Evolutionary conservation across 1,140 invertebrate species (phyloP), one percentile per base, ranked within the genome.

Genomic region (Argopecten irradians): DNA sequence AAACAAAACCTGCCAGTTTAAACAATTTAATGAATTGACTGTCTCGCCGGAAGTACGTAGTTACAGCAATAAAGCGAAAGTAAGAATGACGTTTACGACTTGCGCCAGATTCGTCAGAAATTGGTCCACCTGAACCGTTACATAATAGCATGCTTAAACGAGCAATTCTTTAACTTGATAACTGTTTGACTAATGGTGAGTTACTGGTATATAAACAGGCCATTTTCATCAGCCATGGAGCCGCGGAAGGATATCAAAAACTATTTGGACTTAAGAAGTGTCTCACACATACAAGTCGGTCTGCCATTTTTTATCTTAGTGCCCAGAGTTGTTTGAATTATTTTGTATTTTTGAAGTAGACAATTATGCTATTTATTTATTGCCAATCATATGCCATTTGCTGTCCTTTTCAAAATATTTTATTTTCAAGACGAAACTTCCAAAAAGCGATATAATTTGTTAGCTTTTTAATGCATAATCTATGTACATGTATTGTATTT

Each of bases 41-140:
- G 55, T 71, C 55, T 71, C n/a, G 55, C 55, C 55, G 55, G 55
- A 71, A 71, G 55, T 71, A 16, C 55, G 55, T 71, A 71, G n/a
- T 16, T 71, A 22, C 55, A 71, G 55, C 11, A 71, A n/a, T 71
- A 71, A 71, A 71, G 28, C 55, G 55, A n/a, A 71, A 71, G 55
- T 28, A 71, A 16, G 1, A 11, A 71, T 71, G 55, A 71, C 55
- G 16, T 71, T 71, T 71, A 71, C 28, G 55, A 71, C 3, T n/a
- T n/a, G 55, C n/a, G 5, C 55, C 22, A 71, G 55, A 71, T 28
- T 5, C 28, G 55, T 71, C 55, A 71, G 55, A 16, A 71, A 71
- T 71, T 71, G 22, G 55, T 71, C 55, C 55, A 28, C n/a, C 22
- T 71, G 22, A 71, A 71, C 55, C 16, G 1, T n/a, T 28, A 16